These are phyloP conservation scores for Atractosteus spatula DNA, from an alignment of 2,113 vertebrate species.

Conservation along the genomic window DNA sequence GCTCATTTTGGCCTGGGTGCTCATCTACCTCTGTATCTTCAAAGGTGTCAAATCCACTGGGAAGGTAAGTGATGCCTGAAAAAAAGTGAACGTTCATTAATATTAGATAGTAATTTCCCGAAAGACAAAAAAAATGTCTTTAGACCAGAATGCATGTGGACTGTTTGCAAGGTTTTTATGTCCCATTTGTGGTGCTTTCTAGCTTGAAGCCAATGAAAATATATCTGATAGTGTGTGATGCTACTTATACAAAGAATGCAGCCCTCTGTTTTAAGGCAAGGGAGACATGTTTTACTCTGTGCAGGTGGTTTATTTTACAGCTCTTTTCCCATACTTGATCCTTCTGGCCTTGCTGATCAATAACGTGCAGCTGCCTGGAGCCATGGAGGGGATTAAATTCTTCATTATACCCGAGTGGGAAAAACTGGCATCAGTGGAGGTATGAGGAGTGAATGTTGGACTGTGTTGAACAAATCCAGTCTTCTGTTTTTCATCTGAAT, in stretches of 20 bases:
- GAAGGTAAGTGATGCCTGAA: slow-evolving; percentile 46
- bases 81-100: too few relatives aligned
- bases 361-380: slow-evolving; percentile 67
- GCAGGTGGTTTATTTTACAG: slow-evolving; percentile 72
- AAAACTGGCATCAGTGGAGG: slow-evolving; percentile 58
- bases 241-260: neutral
- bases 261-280: too few relatives aligned
- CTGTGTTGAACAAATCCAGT: neutral
- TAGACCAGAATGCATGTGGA: too few relatives aligned
- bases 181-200: too few relatives aligned
- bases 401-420: slow-evolving; percentile 67
- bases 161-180: too few relatives aligned
- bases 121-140: too few relatives aligned
- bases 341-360: slow-evolving; percentile 66
- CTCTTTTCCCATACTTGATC: slow-evolving; percentile 66
- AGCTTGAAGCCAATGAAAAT: too few relatives aligned
- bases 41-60: slow-evolving; percentile 71
- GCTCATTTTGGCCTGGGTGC: slow-evolving; percentile 63
- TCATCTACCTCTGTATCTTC: slow-evolving; percentile 71
- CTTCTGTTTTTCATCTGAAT: neutral
- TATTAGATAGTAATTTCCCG: too few relatives aligned
- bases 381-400: slow-evolving; percentile 58
- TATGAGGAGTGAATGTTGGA: slow-evolving; percentile 15
- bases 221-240: neutral
- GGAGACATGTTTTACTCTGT: neutral